Evolutionary conservation across 2,797 vertebrate species (phyloP).

Genomic region (Syndactyla subalaris): DNA sequence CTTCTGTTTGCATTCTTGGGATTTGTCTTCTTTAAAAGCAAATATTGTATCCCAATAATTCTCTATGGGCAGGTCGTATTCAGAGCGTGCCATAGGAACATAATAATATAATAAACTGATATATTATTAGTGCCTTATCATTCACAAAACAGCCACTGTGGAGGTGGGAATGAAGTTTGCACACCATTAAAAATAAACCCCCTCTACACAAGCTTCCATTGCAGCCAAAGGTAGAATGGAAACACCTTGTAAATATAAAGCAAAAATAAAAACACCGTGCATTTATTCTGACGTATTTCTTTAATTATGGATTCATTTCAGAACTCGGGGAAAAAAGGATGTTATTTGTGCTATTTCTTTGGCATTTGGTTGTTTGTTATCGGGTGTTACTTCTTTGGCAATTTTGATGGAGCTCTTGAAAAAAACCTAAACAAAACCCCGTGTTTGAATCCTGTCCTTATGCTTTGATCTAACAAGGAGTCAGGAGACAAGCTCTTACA

Average conservation of each 20-base stretch:
- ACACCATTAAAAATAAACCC: background rate
- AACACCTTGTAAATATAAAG: background rate
- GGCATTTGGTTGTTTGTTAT: background rate
- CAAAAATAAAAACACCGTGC: background rate
- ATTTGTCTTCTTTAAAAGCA: background rate
- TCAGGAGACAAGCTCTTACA: background rate
- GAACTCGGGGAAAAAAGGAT: background rate
- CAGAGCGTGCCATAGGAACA: background rate
- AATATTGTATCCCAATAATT: background rate
- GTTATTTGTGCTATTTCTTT: background rate
- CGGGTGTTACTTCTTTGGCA: background rate
- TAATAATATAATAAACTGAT: background rate
- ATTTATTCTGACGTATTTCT: background rate
- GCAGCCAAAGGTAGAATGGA: background rate
- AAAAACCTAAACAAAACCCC: background rate
- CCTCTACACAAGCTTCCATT: background rate
- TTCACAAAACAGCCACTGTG: background rate
- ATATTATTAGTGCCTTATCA: background rate
- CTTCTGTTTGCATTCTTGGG: background rate
- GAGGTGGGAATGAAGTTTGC: background rate
- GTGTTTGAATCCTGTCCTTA: background rate
- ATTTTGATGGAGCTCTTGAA: background rate
- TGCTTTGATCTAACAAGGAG: background rate
- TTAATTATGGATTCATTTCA: background rate
- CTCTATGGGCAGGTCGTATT: background rate